A percentile compares a stretch with the other conserved stretches of the same genome.
phyloP scores from a whole-genome alignment of 1,140 invertebrate genomes.

The Cyphomyrmex costatus region DNA sequence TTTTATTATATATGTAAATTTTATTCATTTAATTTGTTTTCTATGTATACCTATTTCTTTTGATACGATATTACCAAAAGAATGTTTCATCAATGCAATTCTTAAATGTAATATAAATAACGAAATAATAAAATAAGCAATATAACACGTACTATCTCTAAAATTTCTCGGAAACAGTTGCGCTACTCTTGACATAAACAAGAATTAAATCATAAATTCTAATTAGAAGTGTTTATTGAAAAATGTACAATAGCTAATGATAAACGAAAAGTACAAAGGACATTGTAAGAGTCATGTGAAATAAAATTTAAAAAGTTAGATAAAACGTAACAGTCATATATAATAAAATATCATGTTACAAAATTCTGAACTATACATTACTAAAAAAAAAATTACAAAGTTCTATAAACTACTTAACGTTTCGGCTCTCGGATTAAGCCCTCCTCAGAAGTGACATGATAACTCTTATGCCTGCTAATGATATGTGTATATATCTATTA shows the following conservation, averaged over 20 bases:
- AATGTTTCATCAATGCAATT: background rate
- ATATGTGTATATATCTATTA: no score
- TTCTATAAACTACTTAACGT: no score
- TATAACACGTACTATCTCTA: background rate
- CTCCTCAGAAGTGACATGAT: no score
- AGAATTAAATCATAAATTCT: background rate
- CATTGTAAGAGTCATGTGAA: no score
- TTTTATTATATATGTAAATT: background rate
- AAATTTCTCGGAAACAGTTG: constrained; percentile 7
- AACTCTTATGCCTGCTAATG: no score
- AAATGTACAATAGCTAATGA: background rate
- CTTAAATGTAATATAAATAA: background rate
- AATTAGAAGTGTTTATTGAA: background rate
- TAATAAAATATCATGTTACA: no score
- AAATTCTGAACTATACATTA: no score
- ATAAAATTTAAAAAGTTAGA: no score
- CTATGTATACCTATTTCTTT: background rate
- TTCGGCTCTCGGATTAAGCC: no score
- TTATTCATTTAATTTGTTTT: background rate
- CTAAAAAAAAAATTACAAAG: no score
- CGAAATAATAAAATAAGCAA: background rate
- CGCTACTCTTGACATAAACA: background rate
- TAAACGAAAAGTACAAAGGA: no score
- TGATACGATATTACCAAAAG: background rate
- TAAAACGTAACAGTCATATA: no score